Evolutionary conservation across 53 echinoderm and acorn worm species (phyloP).

Genomic region (Paracentrotus lividus): DNA sequence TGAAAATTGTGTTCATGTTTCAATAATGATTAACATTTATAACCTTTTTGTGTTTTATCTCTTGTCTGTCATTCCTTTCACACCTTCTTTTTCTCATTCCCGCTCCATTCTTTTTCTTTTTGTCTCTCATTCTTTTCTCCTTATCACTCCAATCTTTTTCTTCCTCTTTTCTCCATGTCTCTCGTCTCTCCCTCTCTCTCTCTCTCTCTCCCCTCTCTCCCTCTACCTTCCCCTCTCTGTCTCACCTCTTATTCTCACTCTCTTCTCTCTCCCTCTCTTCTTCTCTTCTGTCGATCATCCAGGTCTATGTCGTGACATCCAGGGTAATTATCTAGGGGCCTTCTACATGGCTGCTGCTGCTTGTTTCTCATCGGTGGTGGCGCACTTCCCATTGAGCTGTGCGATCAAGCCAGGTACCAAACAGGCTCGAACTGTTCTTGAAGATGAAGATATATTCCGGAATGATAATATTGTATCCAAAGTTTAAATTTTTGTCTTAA

Average conservation of each 20-base stretch:
- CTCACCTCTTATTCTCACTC: neutral
- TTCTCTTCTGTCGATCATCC: neutral
- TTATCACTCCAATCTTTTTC: too few relatives aligned
- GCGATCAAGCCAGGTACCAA: slow-evolving; percentile 28
- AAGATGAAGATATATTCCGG: neutral
- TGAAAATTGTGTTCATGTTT: too few relatives aligned
- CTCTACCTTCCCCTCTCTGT: neutral
- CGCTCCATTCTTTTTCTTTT: too few relatives aligned
- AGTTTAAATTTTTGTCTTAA: neutral
- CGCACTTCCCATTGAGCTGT: slow-evolving; percentile 50
- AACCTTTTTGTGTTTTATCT: too few relatives aligned
- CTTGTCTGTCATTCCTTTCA: too few relatives aligned
- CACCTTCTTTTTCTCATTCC: too few relatives aligned
- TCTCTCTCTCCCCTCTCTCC: neutral
- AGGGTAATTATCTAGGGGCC: slow-evolving; percentile 22
- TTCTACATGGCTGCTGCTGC: slow-evolving; percentile 53
- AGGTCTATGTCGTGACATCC: slow-evolving; percentile 56
- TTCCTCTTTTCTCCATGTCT: too few relatives aligned
- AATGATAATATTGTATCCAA: neutral
- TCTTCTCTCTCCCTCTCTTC: neutral
- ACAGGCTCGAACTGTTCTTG: neutral
- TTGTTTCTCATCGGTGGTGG: slow-evolving; percentile 63
- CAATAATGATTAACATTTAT: too few relatives aligned
- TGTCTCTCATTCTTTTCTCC: too few relatives aligned
- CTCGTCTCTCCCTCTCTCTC: neutral